Evolutionary conservation across 1,140 invertebrate species (phyloP), one percentile per base, ranked within the genome.

Genomic region (Cyclargus thomasi): DNA sequence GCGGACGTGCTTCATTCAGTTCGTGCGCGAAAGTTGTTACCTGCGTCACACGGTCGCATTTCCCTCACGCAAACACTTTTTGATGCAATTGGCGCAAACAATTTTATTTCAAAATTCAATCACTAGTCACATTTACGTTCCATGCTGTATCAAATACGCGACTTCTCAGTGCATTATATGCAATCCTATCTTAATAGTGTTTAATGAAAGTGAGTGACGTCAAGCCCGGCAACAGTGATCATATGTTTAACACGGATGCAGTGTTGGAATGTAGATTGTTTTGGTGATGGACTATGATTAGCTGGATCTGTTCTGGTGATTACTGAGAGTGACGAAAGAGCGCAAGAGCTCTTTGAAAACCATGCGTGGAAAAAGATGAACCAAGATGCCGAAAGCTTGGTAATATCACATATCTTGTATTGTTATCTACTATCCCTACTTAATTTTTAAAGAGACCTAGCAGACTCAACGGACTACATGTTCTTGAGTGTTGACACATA

Each of bases 171-270:
- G 36, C 55, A 29, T 36, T 59, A 59, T 63, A 73, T 74, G 79
- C 75, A 83, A 81, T 29, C 29, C 5, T 83, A 55, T 59, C 18
- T 11, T 59, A 21, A 78, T 85, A 86, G 79, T 81, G 72, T 77
- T 80, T 78, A 80, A 81, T 86, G 88, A 90, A 90, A 88, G 85
- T 78, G 81, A 67, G 84, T 88, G 86, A 90, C 86, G 86, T 90
- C 88, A 88, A 79, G 80, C 83, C 84, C 84, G 85, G 85, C 78
- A 80, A 76, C 76, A 75, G 76, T 81, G 82, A 90, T 90, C 88
- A 90, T 90, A 88, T 90, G 88, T 88, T 87, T 78, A 83, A 88
- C 79, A 84, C 88, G 88, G 88, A 90, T 90, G 88, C 88, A 90
- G 88, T 90, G 88, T 88, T 86, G 86, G 86, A 90, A 90, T 88